Evolutionary conservation across 2,113 vertebrate species (phyloP).

Genomic region (Hippolais icterina): DNA sequence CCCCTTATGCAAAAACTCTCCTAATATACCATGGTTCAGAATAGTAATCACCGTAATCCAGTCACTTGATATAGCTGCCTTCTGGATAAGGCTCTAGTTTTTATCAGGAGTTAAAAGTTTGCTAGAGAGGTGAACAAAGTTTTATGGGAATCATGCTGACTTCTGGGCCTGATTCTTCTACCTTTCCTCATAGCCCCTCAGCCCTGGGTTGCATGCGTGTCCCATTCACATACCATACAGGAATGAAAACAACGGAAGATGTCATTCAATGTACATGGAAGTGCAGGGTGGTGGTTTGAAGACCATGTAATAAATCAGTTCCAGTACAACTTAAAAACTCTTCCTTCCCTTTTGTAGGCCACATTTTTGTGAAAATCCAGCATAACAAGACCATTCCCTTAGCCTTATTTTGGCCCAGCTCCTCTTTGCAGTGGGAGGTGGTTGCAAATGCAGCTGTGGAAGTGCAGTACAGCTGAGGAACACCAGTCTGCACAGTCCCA

Average conservation of each 20-base stretch:
- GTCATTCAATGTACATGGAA: neutral
- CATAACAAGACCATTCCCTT: neutral
- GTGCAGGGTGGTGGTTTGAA: neutral
- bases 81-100: neutral
- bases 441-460: constrained; percentile 26
- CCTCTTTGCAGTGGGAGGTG: neutral
- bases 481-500: neutral
- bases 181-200: neutral
- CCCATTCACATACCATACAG: neutral
- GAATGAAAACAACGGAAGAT: neutral
- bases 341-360: neutral
- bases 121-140: neutral
- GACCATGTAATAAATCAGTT: neutral
- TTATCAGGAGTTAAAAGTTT: neutral
- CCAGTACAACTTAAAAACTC: neutral
- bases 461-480: neutral
- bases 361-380: constrained; percentile 39
- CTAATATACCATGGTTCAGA: neutral
- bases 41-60: neutral
- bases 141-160: neutral
- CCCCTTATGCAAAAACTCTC: neutral
- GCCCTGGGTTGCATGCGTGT: neutral
- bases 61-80: neutral
- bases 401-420: constrained; percentile 40
- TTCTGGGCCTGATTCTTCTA: neutral